phyloP scores from a whole-genome alignment of 2,797 vertebrate genomes.

The Carduelis carduelis region DNA sequence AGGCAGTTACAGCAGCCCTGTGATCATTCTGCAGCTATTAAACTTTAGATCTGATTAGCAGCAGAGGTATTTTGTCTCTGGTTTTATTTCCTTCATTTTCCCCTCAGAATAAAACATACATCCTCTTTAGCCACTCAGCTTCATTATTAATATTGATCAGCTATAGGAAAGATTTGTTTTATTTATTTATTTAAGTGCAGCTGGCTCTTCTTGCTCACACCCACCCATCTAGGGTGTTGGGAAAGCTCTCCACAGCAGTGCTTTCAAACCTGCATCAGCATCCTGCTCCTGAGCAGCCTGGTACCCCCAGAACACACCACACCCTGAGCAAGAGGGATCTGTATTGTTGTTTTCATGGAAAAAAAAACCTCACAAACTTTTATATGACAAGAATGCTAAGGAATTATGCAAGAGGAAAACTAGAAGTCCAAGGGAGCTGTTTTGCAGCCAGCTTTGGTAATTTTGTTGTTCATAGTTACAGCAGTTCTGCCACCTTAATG shows the following conservation, averaged over 20 bases:
- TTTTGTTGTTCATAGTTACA: neutral
- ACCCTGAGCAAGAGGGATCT: fast-evolving
- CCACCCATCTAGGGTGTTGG: neutral
- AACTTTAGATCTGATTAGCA: neutral
- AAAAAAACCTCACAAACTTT: neutral
- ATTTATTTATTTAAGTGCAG: neutral
- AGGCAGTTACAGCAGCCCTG: slow-evolving; percentile 25
- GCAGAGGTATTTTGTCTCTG: neutral
- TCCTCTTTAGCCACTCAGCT: slow-evolving; percentile 4
- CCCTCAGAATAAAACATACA: slow-evolving; percentile 23
- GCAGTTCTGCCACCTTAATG: neutral
- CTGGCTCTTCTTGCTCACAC: neutral
- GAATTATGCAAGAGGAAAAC: neutral
- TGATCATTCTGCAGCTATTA: slow-evolving; percentile 11
- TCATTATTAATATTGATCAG: slow-evolving; percentile 56
- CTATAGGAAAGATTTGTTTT: neutral
- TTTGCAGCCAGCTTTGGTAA: neutral
- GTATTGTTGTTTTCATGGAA: neutral
- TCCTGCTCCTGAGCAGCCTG: neutral
- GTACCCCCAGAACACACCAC: neutral
- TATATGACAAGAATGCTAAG: neutral
- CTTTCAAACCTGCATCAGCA: neutral
- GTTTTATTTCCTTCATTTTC: slow-evolving; percentile 39
- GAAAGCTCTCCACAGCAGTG: neutral
- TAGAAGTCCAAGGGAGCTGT: neutral